phyloP scores from a whole-genome alignment of 2,797 vertebrate species.

The Gila robusta region DNA sequence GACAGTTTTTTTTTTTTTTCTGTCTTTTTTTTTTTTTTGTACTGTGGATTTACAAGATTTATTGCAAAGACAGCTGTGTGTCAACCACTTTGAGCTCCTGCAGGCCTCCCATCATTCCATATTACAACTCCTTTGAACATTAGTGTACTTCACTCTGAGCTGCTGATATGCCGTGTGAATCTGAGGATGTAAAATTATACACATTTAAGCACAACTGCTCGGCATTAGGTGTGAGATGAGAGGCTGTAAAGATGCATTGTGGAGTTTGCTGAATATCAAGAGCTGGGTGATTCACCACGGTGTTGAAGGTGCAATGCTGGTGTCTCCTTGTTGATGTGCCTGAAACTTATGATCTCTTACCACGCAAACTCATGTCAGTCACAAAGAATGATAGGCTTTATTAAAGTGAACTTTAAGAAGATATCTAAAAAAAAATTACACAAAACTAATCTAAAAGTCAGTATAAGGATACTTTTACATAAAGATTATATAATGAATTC shows the following conservation, averaged over 20 bases:
- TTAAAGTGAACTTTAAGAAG: not conserved
- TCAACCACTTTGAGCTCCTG: conserved; percentile 78
- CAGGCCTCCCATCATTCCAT: conserved; percentile 78
- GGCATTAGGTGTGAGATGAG: conserved; percentile 72
- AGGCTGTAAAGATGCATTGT: conserved; percentile 67
- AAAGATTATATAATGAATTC: not conserved
- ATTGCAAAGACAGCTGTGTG: conserved; percentile 84
- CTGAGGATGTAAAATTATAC: conserved; percentile 79
- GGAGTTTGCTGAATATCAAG: conserved; percentile 72
- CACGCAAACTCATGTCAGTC: conserved; percentile 19
- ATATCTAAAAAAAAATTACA: not conserved
- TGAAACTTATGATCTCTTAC: conserved; percentile 46
- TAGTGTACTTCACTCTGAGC: conserved; percentile 78
- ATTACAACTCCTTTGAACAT: conserved; percentile 84
- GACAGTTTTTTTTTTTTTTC: conserved; percentile 55
- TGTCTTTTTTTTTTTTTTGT: conserved; percentile 58
- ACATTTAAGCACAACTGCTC: conserved; percentile 75
- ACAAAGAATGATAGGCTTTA: conserved; percentile 7
- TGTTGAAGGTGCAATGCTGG: conserved; percentile 46
- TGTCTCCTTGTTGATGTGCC: conserved; percentile 34
- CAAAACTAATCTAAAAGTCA: not conserved
- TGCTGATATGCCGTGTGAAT: conserved; percentile 82
- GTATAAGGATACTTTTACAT: not conserved
- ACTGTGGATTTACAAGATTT: conserved; percentile 83
- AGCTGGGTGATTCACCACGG: conserved; percentile 67